Evolutionary conservation across 2,113 vertebrate species (phyloP).

Genomic region (Ceyx cyanopectus): DNA sequence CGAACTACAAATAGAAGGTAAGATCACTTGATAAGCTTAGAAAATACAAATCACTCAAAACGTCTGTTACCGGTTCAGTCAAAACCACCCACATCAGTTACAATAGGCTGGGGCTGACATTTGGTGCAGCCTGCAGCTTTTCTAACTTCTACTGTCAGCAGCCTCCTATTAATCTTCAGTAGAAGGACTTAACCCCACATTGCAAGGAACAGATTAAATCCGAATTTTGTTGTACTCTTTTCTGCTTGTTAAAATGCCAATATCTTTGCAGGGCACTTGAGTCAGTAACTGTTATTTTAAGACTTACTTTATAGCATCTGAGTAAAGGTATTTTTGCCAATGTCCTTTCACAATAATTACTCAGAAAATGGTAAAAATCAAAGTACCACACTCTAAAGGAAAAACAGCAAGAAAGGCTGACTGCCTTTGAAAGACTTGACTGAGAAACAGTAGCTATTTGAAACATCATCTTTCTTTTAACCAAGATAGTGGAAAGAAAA

Average conservation of each 20-base stretch:
- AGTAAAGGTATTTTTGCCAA: constrained; percentile 22
- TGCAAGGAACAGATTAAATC: background rate
- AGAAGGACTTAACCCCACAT: background rate
- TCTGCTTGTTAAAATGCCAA: background rate
- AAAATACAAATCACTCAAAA: constrained; percentile 11
- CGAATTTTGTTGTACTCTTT: background rate
- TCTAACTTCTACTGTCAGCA: background rate
- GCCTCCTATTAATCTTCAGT: background rate
- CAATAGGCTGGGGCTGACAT: background rate
- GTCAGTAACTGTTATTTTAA: constrained; percentile 26
- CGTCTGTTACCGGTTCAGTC: background rate
- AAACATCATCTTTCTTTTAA: background rate
- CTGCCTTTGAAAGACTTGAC: background rate
- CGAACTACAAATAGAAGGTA: background rate
- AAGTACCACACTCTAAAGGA: background rate
- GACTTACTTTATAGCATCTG: background rate
- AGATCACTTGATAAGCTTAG: background rate
- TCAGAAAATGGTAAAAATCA: background rate
- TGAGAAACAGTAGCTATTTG: background rate
- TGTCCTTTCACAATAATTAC: constrained; percentile 6
- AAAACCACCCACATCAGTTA: background rate
- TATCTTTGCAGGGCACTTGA: background rate
- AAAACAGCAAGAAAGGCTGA: background rate
- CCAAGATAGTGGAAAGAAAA: background rate
- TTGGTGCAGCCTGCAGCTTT: background rate